Conservation (phyloP, 2,888 invertebrate genomes). For the Enchytraeus crypticus region DNA sequence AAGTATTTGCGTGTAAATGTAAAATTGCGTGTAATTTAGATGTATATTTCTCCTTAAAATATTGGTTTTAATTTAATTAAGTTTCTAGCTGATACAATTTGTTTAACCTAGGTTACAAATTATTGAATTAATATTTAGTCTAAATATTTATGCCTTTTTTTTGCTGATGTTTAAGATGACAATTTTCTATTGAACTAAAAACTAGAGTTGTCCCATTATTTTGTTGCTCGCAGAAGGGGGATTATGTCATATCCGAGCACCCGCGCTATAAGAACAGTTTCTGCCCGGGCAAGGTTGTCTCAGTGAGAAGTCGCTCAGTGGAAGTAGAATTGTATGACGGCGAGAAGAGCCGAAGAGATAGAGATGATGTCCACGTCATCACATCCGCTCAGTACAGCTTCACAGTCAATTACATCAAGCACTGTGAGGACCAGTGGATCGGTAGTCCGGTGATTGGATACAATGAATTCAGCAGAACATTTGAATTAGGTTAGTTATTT, state of each 20-base stretch:
- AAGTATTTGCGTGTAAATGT: too few species aligned
- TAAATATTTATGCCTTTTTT: too few species aligned
- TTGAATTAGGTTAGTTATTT: not conserved
- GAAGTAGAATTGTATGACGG: not conserved
- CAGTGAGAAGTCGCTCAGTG: slow-evolving; percentile 21
- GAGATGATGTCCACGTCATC: not conserved
- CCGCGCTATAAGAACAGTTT: slow-evolving; percentile 38
- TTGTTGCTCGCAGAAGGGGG: slow-evolving; percentile 27
- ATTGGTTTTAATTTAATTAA: too few species aligned
- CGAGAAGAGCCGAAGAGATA: not conserved
- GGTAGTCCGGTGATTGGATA: slow-evolving; percentile 35
- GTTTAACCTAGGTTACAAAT: too few species aligned
- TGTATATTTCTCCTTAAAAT: too few species aligned
- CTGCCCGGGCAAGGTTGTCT: slow-evolving; percentile 36
- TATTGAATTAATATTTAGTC: too few species aligned
- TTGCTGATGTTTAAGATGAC: too few species aligned
- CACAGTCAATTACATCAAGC: slow-evolving; percentile 34
- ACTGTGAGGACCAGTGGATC: slow-evolving; percentile 34
- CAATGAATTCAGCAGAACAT: not conserved
- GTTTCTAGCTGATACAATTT: too few species aligned
- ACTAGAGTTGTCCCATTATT: not conserved
- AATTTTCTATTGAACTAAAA: too few species aligned
- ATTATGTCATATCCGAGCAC: slow-evolving; percentile 36
- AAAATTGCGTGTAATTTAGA: too few species aligned
- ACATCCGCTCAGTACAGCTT: not conserved